Evolutionary conservation across 2,888 invertebrate species (phyloP), one percentile per base, ranked within the genome.

Genomic region (Coelopa pilipes): DNA sequence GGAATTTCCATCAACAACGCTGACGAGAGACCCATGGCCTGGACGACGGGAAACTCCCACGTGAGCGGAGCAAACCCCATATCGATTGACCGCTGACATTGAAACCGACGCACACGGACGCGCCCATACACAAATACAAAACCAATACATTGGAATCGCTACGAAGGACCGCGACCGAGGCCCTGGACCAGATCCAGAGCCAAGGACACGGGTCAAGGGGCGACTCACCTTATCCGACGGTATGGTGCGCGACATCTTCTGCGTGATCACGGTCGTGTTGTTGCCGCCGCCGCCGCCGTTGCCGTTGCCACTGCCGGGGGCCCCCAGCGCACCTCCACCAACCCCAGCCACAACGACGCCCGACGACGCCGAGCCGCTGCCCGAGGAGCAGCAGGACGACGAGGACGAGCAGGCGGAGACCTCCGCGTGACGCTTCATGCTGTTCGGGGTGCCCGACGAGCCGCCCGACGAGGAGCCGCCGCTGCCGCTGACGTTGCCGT

Each of bases 151-250:
- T 4, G 34, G 7, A 34, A 34, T 34, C 34, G 34, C 7, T 4
- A 34, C 34, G 7, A 10, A 24, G 34, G 12, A 10, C 21, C 7
- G 24, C 60, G 24, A 24, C 24, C 4, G 7, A 19, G 34, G 60
- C 21, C 13, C 11, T 53, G 53, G 53, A 17, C 34, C 34, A 34
- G 21, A 57, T 11, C 17, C n/a, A 15, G 17, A 59, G 21, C 17
- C 24, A 11, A 59, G 21, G 21, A 21, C 12, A 34, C 7, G 34
- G 34, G 34, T 34, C 34, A 34, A 7, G 2, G 21, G 12, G 21
- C 24, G n/a, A 62, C 90, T 89, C 89, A 93, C 94, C 93, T 94
- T 94, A 90, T 94, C 93, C 89, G 93, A 92, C 88, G 94, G 93
- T 89, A 93, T 92, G 89, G 92, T 93, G 90, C 93, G 93, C 87